Evolutionary conservation across 2,797 vertebrate species (phyloP).

Genomic region (Furcifer pardalis): DNA sequence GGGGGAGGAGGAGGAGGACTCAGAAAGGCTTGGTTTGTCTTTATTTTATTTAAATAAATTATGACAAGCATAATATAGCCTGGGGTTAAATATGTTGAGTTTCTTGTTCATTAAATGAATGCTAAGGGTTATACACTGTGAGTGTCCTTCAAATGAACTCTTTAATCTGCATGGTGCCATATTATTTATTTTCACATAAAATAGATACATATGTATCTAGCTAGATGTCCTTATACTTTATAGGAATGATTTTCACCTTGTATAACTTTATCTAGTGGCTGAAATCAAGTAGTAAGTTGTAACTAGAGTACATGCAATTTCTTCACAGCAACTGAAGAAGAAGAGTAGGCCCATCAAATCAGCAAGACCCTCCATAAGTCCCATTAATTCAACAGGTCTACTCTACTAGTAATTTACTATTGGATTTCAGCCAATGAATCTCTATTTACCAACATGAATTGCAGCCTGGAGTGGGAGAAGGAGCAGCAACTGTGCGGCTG

Average conservation of each 20-base stretch:
- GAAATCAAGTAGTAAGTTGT: too few species aligned
- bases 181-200: background rate
- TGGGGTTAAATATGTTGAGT: constrained; percentile 50
- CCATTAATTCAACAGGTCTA: too few species aligned
- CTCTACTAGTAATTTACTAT: too few species aligned
- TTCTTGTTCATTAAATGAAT: constrained; percentile 42
- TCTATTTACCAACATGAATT: background rate
- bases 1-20: constrained; percentile 44
- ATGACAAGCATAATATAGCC: constrained; percentile 51
- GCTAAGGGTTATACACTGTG: constrained; percentile 43
- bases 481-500: too few species aligned
- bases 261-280: background rate
- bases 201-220: background rate
- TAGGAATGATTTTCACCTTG: background rate
- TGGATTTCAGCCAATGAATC: background rate
- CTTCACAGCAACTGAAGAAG: too few species aligned
- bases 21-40: constrained; percentile 39
- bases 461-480: too few species aligned
- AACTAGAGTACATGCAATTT: too few species aligned
- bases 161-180: constrained; percentile 33
- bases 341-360: too few species aligned
- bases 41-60: constrained; percentile 36
- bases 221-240: constrained; percentile 1
- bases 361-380: too few species aligned
- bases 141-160: constrained; percentile 37